Percentiles rank a stretch among this genome's conserved stretches.
Evolutionary conservation across 2,113 vertebrate genomes (phyloP).

Genomic region (Odocoileus hemionus): DNA sequence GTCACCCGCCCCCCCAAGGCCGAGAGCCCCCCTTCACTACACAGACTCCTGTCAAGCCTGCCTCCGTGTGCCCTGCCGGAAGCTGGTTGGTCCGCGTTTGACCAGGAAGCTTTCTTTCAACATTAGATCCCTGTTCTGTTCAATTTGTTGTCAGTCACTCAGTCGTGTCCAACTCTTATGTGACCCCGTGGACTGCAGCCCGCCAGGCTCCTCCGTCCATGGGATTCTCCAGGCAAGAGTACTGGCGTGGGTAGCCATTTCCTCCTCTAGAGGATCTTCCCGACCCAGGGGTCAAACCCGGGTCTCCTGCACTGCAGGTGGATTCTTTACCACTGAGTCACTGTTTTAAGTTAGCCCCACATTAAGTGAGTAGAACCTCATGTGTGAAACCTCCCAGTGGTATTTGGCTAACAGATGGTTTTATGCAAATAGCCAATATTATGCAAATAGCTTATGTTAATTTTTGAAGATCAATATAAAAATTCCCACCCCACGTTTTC

Average conservation of each 20-base stretch:
- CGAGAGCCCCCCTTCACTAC: fast-evolving
- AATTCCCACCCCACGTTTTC: neutral
- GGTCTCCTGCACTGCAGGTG: neutral
- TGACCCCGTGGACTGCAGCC: neutral
- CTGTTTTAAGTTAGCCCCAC: neutral
- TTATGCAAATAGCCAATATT: neutral
- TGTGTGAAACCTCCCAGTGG: neutral
- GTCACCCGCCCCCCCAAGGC: neutral
- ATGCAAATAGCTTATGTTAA: neutral
- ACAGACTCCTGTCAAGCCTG: neutral
- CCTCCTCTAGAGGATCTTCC: neutral
- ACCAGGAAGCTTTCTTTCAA: neutral
- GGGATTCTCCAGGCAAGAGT: neutral
- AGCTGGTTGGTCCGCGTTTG: fast-evolving
- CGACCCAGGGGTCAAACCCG: neutral
- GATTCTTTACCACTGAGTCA: neutral
- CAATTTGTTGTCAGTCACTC: neutral
- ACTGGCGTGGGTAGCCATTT: neutral
- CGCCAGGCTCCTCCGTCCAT: neutral
- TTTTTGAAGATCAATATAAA: neutral
- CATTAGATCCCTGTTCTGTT: neutral
- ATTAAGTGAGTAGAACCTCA: neutral
- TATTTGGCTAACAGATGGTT: neutral
- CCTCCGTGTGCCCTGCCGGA: neutral
- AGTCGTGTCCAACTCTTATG: neutral